Evolutionary conservation across 2,888 invertebrate genomes (phyloP).

Genomic region (Isotomurus palustris): DNA sequence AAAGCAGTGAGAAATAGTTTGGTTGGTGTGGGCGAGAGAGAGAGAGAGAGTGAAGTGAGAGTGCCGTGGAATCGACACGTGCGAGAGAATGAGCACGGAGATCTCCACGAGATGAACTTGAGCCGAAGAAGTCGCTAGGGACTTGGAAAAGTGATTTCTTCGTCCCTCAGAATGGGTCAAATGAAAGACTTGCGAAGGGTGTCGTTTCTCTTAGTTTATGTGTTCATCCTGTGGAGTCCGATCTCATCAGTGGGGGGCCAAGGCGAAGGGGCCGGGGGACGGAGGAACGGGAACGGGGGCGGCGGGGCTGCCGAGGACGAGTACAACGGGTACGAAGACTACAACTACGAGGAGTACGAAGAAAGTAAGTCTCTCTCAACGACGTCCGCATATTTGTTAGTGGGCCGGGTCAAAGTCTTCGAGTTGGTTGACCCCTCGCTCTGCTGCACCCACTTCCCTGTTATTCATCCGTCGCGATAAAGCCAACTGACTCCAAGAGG

Average conservation of each 20-base stretch:
- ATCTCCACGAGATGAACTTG: neutral
- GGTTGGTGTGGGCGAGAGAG: neutral
- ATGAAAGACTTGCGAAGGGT: conserved; percentile 32
- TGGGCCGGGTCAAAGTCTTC: conserved; percentile 37
- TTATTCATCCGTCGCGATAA: conserved; percentile 33
- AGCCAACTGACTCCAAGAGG: conserved; percentile 34
- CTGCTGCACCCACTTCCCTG: conserved; percentile 43
- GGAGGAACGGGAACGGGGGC: conserved; percentile 8
- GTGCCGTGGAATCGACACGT: neutral
- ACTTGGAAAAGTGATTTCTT: no score
- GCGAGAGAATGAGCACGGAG: neutral
- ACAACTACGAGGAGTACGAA: conserved; percentile 44
- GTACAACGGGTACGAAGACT: conserved; percentile 41
- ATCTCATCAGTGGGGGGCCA: conserved; percentile 39
- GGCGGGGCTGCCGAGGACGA: conserved; percentile 35
- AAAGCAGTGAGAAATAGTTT: neutral
- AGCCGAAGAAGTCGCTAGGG: neutral
- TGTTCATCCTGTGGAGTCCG: conserved; percentile 39
- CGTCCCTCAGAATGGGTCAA: conserved; percentile 21
- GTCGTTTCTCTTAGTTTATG: conserved; percentile 21
- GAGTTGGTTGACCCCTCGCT: conserved; percentile 42
- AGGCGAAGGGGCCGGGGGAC: conserved; percentile 14
- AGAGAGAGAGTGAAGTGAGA: neutral
- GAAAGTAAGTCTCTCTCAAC: conserved; percentile 35
- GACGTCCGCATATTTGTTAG: neutral